phyloP scores from a whole-genome alignment of 1,140 invertebrate species.

The Drosophila simulans region DNA sequence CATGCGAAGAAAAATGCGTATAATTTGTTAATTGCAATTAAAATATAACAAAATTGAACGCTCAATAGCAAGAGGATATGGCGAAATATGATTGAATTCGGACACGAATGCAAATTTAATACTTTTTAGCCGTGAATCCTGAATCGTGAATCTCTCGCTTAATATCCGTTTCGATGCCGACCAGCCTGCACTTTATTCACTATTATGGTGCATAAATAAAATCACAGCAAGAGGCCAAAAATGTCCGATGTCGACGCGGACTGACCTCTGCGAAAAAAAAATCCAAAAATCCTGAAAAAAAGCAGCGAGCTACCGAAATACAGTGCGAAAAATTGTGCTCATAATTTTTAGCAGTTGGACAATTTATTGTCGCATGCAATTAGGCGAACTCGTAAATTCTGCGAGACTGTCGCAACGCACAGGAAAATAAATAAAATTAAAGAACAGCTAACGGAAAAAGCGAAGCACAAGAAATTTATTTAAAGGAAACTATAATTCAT shows the following conservation, averaged over 20 bases:
- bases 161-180: slow-evolving; percentile 69
- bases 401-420: slow-evolving; percentile 50
- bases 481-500: slow-evolving; percentile 77
- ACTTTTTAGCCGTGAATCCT: slow-evolving; percentile 25
- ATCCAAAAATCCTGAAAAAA: neutral
- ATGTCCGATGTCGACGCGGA: slow-evolving; percentile 36
- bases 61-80: slow-evolving; percentile 29
- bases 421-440: slow-evolving; percentile 74
- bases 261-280: slow-evolving; percentile 18
- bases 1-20: slow-evolving; percentile 6
- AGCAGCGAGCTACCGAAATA: slow-evolving; percentile 16
- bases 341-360: slow-evolving; percentile 72
- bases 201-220: slow-evolving; percentile 72
- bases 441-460: slow-evolving; percentile 37
- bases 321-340: slow-evolving; percentile 59
- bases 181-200: slow-evolving; percentile 59
- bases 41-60: slow-evolving; percentile 40
- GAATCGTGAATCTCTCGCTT: slow-evolving; percentile 31
- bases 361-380: slow-evolving; percentile 79
- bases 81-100: slow-evolving; percentile 34
- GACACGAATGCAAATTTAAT: slow-evolving; percentile 31
- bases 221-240: slow-evolving; percentile 52
- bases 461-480: slow-evolving; percentile 55
- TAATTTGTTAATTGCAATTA: slow-evolving; percentile 45
- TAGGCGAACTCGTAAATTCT: slow-evolving; percentile 73